These are phyloP conservation scores for Nymphalis urticae DNA, from an alignment of 2,888 invertebrate genomes.

Conservation along the genomic window DNA sequence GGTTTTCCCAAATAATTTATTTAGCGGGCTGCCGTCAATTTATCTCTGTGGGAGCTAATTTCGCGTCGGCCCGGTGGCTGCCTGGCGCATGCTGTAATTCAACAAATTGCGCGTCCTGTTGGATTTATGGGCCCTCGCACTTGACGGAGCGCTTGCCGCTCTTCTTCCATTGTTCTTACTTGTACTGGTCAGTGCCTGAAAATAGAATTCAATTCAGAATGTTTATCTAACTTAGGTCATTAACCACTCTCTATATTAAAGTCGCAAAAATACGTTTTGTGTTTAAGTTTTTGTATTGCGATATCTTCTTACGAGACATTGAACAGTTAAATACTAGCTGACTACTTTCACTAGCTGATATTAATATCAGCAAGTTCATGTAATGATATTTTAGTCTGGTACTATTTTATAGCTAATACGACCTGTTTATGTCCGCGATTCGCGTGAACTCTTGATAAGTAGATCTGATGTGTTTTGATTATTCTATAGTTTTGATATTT, in stretches of 20 bases:
- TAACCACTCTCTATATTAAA: constrained; percentile 36
- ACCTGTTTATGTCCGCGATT: no score
- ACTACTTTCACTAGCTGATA: no score
- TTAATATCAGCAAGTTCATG: no score
- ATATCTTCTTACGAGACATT: no score
- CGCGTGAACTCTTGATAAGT: no score
- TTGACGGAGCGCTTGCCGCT: constrained; percentile 74
- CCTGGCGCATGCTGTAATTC: constrained; percentile 81
- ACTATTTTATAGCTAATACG: no score
- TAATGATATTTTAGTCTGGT: no score
- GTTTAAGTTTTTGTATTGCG: not conserved
- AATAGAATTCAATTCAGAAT: constrained; percentile 42
- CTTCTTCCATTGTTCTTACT: constrained; percentile 75
- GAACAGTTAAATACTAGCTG: no score
- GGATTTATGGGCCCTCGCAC: constrained; percentile 76
- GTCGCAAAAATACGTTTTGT: not conserved
- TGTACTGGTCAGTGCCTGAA: constrained; percentile 58
- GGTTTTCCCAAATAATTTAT: constrained; percentile 83
- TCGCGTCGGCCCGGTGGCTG: constrained; percentile 80
- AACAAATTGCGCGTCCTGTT: constrained; percentile 80
- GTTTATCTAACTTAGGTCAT: constrained; percentile 30
- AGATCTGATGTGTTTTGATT: no score
- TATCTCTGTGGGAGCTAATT: constrained; percentile 81
- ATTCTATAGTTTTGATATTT: no score
- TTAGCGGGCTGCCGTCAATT: constrained; percentile 80